phyloP scores from a whole-genome alignment of 2,888 invertebrate species.

The Saturnia pavonia region DNA sequence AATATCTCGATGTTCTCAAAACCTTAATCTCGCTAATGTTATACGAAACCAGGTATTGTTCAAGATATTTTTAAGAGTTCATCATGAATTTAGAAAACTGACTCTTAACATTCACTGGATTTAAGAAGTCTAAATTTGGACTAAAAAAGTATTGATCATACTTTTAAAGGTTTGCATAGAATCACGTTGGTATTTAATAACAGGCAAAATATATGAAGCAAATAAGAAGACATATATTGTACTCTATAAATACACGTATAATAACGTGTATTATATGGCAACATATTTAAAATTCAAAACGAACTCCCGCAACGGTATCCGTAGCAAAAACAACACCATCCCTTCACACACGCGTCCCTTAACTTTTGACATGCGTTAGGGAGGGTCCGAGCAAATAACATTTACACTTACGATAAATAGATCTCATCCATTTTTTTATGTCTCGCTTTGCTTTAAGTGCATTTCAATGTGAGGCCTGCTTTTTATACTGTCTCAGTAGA shows the following conservation, averaged over 20 bases:
- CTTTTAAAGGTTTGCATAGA: background rate
- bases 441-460: background rate
- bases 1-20: background rate
- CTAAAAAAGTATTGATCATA: too few relatives aligned
- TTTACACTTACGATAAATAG: constrained; percentile 12
- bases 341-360: constrained; percentile 9
- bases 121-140: too few relatives aligned
- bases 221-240: too few relatives aligned
- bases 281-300: constrained; percentile 14
- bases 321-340: constrained; percentile 10
- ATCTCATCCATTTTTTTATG: background rate
- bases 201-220: too few relatives aligned
- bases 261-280: background rate
- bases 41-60: background rate
- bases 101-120: background rate
- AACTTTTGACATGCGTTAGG: constrained; percentile 10
- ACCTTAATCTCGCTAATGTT: background rate
- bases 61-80: background rate
- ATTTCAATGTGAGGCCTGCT: background rate
- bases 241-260: background rate
- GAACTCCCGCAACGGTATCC: background rate
- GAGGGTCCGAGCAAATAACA: constrained; percentile 2
- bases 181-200: background rate
- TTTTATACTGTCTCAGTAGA: background rate
- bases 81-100: background rate